phyloP scores from a whole-genome alignment of 37 sponge, comb jelly and placozoan species.

The Ianthella basta region DNA sequence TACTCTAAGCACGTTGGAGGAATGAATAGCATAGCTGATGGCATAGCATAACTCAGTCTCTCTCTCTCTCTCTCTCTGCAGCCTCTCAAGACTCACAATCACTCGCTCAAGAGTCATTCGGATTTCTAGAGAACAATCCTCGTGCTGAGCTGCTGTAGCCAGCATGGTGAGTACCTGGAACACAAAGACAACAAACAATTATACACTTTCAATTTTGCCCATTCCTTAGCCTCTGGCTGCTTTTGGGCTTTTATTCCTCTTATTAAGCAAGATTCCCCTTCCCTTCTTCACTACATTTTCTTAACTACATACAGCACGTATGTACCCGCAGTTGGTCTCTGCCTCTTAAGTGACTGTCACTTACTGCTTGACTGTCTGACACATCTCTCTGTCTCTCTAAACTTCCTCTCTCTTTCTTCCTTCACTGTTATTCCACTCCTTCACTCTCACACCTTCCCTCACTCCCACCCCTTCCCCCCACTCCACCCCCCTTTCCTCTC shows the following conservation, averaged over 20 bases:
- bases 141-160: conserved; percentile 15
- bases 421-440: neutral
- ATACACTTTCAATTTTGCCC: too few relatives aligned
- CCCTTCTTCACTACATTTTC: too few relatives aligned
- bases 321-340: too few relatives aligned
- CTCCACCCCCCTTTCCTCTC: neutral
- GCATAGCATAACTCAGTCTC: neutral
- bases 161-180: conserved; percentile 42
- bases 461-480: neutral
- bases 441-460: neutral
- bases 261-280: too few relatives aligned
- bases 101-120: conserved; percentile 9
- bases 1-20: neutral
- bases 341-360: too few relatives aligned
- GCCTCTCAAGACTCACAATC: conserved; percentile 12
- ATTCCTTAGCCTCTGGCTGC: too few relatives aligned
- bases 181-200: neutral
- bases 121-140: neutral
- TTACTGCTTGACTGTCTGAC: too few relatives aligned
- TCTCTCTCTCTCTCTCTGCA: neutral
- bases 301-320: too few relatives aligned
- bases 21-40: neutral
- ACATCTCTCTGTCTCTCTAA: neutral
- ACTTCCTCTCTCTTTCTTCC: neutral
- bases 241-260: too few relatives aligned